Evolutionary conservation across 37 sponge, comb jelly and placozoan genomes (phyloP), one percentile per base, ranked within the genome.

Genomic region (Amphimedon queenslandica): DNA sequence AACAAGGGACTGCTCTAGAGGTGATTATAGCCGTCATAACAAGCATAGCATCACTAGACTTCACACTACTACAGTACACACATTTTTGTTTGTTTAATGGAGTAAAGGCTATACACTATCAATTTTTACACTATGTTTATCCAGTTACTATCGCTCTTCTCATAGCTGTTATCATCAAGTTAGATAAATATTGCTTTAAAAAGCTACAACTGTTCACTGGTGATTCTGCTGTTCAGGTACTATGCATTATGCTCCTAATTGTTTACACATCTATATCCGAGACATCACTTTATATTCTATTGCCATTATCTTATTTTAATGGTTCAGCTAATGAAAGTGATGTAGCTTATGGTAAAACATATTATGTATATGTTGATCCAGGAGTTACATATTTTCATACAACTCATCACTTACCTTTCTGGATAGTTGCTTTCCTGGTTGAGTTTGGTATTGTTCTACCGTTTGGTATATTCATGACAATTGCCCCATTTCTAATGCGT

Each of bases 351-450:
- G 5, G 5, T 11, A 25, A 60, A 60, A 5, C 23, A 25, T n/a
- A n/a, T 5, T n/a, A 60, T 60, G 61, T 60, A 25, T 60, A 25
- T 60, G 61, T n/a, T 60, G 61, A 60, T 60, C 61, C 61, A 60
- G 27, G 27, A 6, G 61, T 60, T n/a, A 25, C 5, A n/a, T 60
- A 60, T n/a, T 25, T 60, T 5, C 24, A 60, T 60, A 11, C 5
- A 60, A 11, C 21, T 6, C 61, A 25, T 60, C 61, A 60, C 27
- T n/a, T 60, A 6, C 27, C 61, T 25, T 60, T 25, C 28, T 60
- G 61, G 61, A 11, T 60, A 60, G 27, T 60, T 25, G 61, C 61
- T 60, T 25, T 60, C 5, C 27, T 60, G 28, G 61, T 60, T n/a
- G 27, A 25, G 5, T 5, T 60, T 11, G 23, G 21, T 25, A 11